These are phyloP conservation scores for Zaprionus inermis DNA, from an alignment of 1,140 invertebrate genomes.

Conservation along the genomic window DNA sequence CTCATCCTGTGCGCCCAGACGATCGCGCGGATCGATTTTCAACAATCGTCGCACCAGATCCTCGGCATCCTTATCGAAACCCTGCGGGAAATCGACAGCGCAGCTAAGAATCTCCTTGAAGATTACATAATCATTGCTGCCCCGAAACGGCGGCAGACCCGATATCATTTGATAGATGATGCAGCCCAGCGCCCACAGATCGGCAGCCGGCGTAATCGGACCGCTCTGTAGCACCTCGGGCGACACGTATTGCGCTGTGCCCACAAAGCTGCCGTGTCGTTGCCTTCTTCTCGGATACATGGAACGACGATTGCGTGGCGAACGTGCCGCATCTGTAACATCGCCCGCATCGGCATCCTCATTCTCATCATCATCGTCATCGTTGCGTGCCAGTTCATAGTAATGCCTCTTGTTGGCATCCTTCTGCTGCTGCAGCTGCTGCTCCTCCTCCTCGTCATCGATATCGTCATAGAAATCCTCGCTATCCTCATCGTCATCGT, in stretches of 20 bases:
- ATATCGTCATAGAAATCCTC: constrained; percentile 59
- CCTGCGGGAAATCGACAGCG: constrained; percentile 96
- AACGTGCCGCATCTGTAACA: constrained; percentile 1
- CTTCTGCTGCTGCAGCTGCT: constrained; percentile 29
- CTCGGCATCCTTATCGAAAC: constrained; percentile 92
- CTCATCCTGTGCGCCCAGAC: constrained; percentile 93
- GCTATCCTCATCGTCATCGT: constrained; percentile 74
- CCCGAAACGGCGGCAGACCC: constrained; percentile 95
- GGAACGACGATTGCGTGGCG: constrained; percentile 27
- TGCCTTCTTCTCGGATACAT: background rate
- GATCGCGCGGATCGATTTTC: constrained; percentile 90
- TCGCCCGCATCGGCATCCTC: constrained; percentile 9
- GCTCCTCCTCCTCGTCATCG: constrained; percentile 55
- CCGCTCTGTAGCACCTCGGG: constrained; percentile 96
- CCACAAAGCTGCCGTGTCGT: constrained; percentile 94
- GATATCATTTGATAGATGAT: constrained; percentile 99
- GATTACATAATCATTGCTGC: constrained; percentile 97
- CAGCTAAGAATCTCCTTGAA: constrained; percentile 97
- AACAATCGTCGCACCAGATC: constrained; percentile 95
- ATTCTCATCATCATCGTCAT: constrained; percentile 16
- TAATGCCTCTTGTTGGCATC: constrained; percentile 14
- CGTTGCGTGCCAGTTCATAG: constrained; percentile 35
- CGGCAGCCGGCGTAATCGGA: constrained; percentile 91
- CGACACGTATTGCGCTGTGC: constrained; percentile 99
- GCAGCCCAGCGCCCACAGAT: constrained; percentile 99